Percentiles rank a stretch among this genome's conserved stretches.
phyloP scores from a whole-genome alignment of 2,113 vertebrate species.

The Triplophysa dalaica region DNA sequence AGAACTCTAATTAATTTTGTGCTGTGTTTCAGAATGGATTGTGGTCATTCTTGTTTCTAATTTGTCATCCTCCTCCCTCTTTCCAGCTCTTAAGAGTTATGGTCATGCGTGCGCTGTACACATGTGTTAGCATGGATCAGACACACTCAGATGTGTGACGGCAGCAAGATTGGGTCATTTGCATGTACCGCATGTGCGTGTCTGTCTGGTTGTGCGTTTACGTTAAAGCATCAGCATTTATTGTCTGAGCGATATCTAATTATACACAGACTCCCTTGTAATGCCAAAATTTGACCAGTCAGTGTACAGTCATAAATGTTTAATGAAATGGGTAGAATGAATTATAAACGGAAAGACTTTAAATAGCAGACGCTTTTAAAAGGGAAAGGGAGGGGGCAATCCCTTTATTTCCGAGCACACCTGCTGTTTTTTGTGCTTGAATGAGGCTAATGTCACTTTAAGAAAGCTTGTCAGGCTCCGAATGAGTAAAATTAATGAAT shows the following conservation, averaged over 20 bases:
- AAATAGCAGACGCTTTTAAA: conserved; percentile 10
- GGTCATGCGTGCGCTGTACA: conserved; percentile 29
- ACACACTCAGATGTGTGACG: conserved; percentile 8
- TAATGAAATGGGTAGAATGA: conserved; percentile 27
- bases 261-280: background rate
- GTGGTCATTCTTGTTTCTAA: conserved; percentile 88
- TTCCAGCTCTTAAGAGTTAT: conserved; percentile 40
- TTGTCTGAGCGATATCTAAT: conserved; percentile 9
- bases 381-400: conserved; percentile 31
- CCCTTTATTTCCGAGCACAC: conserved; percentile 54
- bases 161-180: conserved; percentile 9
- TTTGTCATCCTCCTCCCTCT: conserved; percentile 77
- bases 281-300: conserved; percentile 13
- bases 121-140: conserved; percentile 30
- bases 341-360: conserved; percentile 15
- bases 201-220: background rate
- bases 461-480: conserved; percentile 83
- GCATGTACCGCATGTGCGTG: conserved; percentile 1
- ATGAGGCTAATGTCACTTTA: conserved; percentile 81
- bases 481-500: conserved; percentile 98
- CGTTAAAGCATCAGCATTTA: background rate
- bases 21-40: conserved; percentile 95
- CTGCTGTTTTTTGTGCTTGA: conserved; percentile 52
- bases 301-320: conserved; percentile 23
- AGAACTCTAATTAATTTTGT: conserved; percentile 97